Evolutionary conservation across 2,888 invertebrate species (phyloP), one percentile per base, ranked within the genome.

Genomic region (Prostheceraeus crozeri): DNA sequence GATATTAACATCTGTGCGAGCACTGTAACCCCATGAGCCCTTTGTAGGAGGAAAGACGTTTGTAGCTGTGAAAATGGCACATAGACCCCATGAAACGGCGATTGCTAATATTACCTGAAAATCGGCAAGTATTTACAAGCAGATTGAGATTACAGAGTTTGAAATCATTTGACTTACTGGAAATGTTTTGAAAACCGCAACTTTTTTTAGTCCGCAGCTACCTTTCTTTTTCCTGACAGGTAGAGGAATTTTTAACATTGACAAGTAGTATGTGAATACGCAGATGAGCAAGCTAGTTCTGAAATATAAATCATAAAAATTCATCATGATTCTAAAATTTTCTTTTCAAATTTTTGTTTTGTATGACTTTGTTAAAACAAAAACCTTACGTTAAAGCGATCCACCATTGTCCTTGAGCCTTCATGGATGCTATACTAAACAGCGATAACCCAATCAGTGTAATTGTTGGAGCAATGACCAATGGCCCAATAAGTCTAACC

Each of bases 381-480:
- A 19, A 4, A 19, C 73, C 81, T 81, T 73, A 87, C 88, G 85
- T 82, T 14, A 82, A 81, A 0, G 87, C 83, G 59, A 89, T 83
- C 11, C 85, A 85, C 88, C 88, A 89, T 67, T 88, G 85, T 69
- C 83, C 83, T 1, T 86, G 82, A 0, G 88, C 86, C n/a, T 86
- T 85, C 0, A 80, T 79, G 0, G 85, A 84, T 0, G 88, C 87
- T 72, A 86, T 85, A 70, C 84, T 83, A 71, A 88, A 87, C 35
- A 89, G 77, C 0, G 87, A 85, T 11, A 89, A 76, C 0, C 89
- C 89, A 60, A 89, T 85, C 57, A 89, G 77, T 0, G 86, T 83
- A 6, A 89, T 86, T 0, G 87, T 87, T 0, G 88, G 88, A 0
- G 84, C 85, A 55, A 89, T 86, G 0, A 87, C 85, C 61, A 89